Conservation (phyloP, 2,888 invertebrate genomes). For the Drosophila sordidapex region DNA sequence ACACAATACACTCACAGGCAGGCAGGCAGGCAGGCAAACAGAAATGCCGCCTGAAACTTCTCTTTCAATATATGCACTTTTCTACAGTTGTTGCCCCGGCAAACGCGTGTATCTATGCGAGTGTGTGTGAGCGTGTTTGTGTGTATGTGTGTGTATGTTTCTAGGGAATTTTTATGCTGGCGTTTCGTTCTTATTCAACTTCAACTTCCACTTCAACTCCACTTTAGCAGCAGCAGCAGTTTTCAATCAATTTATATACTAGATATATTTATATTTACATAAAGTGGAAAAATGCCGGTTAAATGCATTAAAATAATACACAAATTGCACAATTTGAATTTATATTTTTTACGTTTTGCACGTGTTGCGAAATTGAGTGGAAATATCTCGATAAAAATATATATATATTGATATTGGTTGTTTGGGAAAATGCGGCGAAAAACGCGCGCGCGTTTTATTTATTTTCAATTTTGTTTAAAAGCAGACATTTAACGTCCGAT, state of each 20-base stretch:
- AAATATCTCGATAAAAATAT: neutral
- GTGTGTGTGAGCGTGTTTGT: neutral
- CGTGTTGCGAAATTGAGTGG: conserved; percentile 19
- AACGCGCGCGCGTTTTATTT: conserved; percentile 59
- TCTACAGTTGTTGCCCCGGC: conserved; percentile 42
- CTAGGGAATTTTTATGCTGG: conserved; percentile 67
- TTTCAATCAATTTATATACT: neutral
- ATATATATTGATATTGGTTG: conserved; percentile 1
- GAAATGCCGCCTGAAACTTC: conserved; percentile 53
- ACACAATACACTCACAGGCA: conserved; percentile 19
- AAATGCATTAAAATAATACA: conserved; percentile 47
- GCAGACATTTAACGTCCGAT: conserved; percentile 49
- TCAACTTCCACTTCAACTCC: conserved; percentile 28
- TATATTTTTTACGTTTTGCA: conserved; percentile 18
- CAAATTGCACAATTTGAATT: conserved; percentile 8
- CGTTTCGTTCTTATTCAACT: conserved; percentile 59
- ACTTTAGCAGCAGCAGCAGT: conserved; percentile 14
- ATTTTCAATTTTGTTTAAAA: neutral
- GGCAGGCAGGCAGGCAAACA: conserved; percentile 10
- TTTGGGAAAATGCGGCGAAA: conserved; percentile 40
- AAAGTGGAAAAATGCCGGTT: conserved; percentile 47
- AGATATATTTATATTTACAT: conserved; percentile 1
- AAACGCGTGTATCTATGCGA: conserved; percentile 17
- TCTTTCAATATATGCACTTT: conserved; percentile 45
- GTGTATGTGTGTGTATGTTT: conserved; percentile 31